These are phyloP conservation scores for Erynnis tages DNA, from an alignment of 2,888 invertebrate species.

Conservation along the genomic window DNA sequence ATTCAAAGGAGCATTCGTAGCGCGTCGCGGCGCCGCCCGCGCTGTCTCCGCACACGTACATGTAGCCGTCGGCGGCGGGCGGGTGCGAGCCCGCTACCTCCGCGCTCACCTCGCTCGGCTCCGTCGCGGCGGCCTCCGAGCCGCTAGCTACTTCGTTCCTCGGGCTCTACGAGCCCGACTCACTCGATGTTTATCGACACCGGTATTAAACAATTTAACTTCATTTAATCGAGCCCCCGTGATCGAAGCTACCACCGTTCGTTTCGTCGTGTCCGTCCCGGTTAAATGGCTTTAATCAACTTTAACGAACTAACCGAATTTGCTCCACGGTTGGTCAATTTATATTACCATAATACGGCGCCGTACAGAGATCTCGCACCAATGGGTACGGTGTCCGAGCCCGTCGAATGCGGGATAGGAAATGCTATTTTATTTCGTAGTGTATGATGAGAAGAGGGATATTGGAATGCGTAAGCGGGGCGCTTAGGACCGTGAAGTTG, in stretches of 20 bases:
- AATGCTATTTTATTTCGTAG: slow-evolving; percentile 57
- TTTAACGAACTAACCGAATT: slow-evolving; percentile 82
- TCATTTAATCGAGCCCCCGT: slow-evolving; percentile 70
- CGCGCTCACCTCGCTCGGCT: slow-evolving; percentile 70
- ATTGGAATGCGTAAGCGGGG: slow-evolving; percentile 48
- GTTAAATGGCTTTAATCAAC: slow-evolving; percentile 82
- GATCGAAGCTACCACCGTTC: slow-evolving; percentile 77
- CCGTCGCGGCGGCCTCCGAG: slow-evolving; percentile 63
- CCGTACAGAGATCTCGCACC: slow-evolving; percentile 51
- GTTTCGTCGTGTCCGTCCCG: slow-evolving; percentile 75
- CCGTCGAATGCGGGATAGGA: slow-evolving; percentile 36
- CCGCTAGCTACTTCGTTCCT: slow-evolving; percentile 44
- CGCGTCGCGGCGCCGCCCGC: slow-evolving; percentile 54
- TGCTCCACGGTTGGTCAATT: slow-evolving; percentile 81
- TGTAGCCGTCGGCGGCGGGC: slow-evolving; percentile 72
- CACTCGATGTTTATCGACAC: slow-evolving; percentile 53
- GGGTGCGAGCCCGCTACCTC: slow-evolving; percentile 75
- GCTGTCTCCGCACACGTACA: slow-evolving; percentile 74
- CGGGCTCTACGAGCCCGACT: slow-evolving; percentile 45
- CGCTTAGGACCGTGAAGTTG: slow-evolving; percentile 53
- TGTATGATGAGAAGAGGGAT: slow-evolving; percentile 47
- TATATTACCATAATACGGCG: slow-evolving; percentile 79
- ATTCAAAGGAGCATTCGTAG: slow-evolving; percentile 72
- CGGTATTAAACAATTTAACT: slow-evolving; percentile 77
- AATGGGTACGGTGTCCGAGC: slow-evolving; percentile 58